Base-by-base conservation (phyloP, 2,113 vertebrate genomes). In the Micronycteris hirsuta region DNA sequence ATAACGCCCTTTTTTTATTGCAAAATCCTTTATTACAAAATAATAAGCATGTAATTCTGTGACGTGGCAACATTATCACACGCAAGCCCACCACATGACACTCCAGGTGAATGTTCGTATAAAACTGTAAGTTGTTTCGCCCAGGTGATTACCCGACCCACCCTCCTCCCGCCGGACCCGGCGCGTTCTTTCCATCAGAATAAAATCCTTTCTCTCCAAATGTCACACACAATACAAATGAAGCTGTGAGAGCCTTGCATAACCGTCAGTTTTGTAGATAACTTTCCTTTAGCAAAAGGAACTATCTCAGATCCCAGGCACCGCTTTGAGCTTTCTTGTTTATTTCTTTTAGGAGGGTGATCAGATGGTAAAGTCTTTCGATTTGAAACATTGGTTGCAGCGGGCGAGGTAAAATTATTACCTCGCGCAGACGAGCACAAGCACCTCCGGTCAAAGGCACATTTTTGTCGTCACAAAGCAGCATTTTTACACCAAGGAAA, bases 61-160 rank as follows among this genome's bases (percentile, higher is more conserved):
- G 20, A 56, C 54, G 9, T 56, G 16, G 16, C 13, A 22, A 58
- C 2, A 10, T 24, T 10, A 24, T 24, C 56, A 24, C 56, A 58
- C 56, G 24, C 56, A 10, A 10, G 56, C 56, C 9, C 56, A 24
- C 22, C 56, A 4, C 24, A 3, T 10, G 20, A 58, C 56, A 58
- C 9, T 24, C 10, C 24, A 10, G 56, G 56, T 24, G 22, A 58
- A 58, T 10, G 22, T 7, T 24, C 56, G 24, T 8, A 24, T 58
- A 1, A 58, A 24, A 58, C 56, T 24, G 56, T 58, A 24, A 8
- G 7, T 24, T 10, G 1, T 22, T 10, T 1, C 56, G 24, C 56
- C 6, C 56, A 24, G 0, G 4, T 24, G 2, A 10, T 24, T 10
- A 10, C 56, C 56, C 56, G 9, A 7, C 56, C 3, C 1, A 58